Base-by-base conservation (phyloP, 2,113 vertebrate genomes). In the Semicossyphus pulcher region DNA sequence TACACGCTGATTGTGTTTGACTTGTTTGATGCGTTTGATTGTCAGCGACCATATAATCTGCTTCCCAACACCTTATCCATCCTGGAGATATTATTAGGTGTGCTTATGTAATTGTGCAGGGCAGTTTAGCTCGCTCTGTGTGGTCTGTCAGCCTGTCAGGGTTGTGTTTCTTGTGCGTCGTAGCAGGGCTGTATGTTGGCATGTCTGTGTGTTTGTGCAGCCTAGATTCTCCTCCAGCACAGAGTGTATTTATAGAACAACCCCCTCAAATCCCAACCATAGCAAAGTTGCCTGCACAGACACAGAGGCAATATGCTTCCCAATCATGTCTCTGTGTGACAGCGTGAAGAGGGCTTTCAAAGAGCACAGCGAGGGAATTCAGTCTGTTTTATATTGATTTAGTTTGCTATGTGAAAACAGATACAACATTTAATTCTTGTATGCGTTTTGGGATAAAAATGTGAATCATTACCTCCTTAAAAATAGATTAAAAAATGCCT, bases 191-290 rank as follows among this genome's bases (percentile, higher is more conserved):
- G 61, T 81, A 78, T 78, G 76, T 81, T 76, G 76, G 86, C 61
- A 60, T 73, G 70, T 72, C 28, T 73, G 67, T 37, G 76, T 85
- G 77, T 89, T 76, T 86, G 81, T 80, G 80, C 81, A 89, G 81
- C 90, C 85, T 89, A 89, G 86, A 89, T 91, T 89, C 76, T 89
- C 78, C 82, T 87, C 68, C 32, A 77, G 82, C 85, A 73, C 53
- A 11, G 62, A 45, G 80, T 72, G 49, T 92, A 91, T 92, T 89
- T 88, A 88, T 93, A 92, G 89, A 79, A 81, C 84, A 76, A 64
- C 77, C 77, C 84, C 89, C 86, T 86, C 88, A 87, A 86, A 91
- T 90, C 84, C 76, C 72, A 42, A 66, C 79, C 74, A 79, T 74
- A 69, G 81, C 86, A 81, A 80, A 84, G 85, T 82, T 77, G 84